Evolutionary conservation across 92 coral and sea anemone species (phyloP), one percentile per base, ranked within the genome.

Genomic region (Desmophyllum pertusum): DNA sequence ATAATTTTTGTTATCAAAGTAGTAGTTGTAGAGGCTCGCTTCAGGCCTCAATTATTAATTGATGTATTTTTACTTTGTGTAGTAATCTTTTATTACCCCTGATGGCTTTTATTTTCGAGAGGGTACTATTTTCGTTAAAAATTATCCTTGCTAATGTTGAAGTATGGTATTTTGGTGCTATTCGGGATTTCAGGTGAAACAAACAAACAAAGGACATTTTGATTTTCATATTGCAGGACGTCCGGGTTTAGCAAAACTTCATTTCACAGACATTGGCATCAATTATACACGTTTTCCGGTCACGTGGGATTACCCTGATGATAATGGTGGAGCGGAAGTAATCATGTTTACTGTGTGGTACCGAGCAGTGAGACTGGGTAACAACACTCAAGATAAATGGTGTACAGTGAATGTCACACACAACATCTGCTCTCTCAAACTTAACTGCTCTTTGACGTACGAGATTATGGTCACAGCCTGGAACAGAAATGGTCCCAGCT

Each of bases 381-480:
- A 74, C 41, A 74, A 21, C 38, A 38, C 68, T 23, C 30, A 53
- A 38, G 46, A 29, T 3, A 40, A 53, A 53, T 77, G 81, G 81
- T 10, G 18, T 10, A 57, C 45, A 77, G 46, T 77, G n/a, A 77
- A 77, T 40, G 65, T 55, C 30, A 77, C 70, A n/a, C 31, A 55
- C 23, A 53, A 36, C n/a, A 53, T 33, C 35, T 77, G 31, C 48
- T 77, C 18, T 2, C 33, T 77, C 18, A 57, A 27, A 25, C 70
- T 77, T 1, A 51, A 77, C 30, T 77, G 85, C 51, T 68, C 67
- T 53, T 29, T 9, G 38, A 39, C 77, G 19, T 81, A 81, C 33
- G 85, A 81, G 35, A 37, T 81, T 33, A 81, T 69, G 77, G 85
- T 81, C 5, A 81, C 77, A 38, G 77, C 85, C n/a, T 81, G 85